These are phyloP conservation scores for Diorhabda elongata DNA, from an alignment of 1,140 invertebrate genomes.

Conservation along the genomic window DNA sequence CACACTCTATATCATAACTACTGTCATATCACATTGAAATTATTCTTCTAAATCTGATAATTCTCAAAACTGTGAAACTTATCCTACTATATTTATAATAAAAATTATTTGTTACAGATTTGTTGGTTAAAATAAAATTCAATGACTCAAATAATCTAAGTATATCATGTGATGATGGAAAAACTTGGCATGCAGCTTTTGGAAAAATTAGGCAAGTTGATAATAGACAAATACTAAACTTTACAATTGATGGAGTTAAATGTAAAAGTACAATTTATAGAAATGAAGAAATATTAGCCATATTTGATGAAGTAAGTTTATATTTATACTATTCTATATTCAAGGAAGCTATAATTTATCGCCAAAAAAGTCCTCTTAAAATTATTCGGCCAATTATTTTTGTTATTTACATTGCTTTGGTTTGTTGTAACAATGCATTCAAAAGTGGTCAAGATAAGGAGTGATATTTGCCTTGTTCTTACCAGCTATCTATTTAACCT, in stretches of 20 bases:
- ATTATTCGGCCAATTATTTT: too few species aligned
- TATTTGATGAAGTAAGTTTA: constrained; percentile 57
- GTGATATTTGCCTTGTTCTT: too few species aligned
- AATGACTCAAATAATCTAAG: constrained; percentile 35
- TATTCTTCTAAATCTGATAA: too few species aligned
- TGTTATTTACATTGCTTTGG: too few species aligned
- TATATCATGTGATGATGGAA: constrained; percentile 46
- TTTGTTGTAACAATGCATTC: too few species aligned
- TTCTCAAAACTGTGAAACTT: too few species aligned
- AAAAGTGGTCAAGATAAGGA: too few species aligned
- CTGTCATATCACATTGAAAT: too few species aligned
- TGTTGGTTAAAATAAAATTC: not conserved
- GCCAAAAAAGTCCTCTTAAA: too few species aligned
- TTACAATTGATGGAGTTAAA: constrained; percentile 48
- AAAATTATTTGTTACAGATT: constrained; percentile 7
- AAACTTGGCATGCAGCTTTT: constrained; percentile 46
- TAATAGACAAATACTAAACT: constrained; percentile 44
- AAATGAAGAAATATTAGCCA: constrained; percentile 50
- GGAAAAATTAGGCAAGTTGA: constrained; percentile 42
- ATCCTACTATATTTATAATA: not conserved
- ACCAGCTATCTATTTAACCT: too few species aligned
- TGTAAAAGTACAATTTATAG: constrained; percentile 51
- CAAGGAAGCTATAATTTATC: too few species aligned
- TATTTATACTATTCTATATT: not conserved
- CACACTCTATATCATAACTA: too few species aligned